Evolutionary conservation across 1,140 invertebrate genomes (phyloP).

Genomic region (Melanaphis sacchari): DNA sequence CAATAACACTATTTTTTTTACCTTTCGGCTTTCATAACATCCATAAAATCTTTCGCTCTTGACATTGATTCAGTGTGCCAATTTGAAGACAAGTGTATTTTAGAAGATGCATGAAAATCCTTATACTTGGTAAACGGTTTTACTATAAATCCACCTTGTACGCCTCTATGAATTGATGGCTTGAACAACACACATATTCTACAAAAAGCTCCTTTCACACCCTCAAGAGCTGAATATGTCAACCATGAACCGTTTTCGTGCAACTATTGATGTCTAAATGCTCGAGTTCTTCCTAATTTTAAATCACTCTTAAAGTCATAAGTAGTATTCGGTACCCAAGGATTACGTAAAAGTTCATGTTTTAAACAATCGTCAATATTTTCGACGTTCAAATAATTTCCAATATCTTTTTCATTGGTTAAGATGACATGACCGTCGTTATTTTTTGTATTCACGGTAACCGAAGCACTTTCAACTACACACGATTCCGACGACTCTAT

Average conservation of each 20-base stretch:
- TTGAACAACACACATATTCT: constrained; percentile 9
- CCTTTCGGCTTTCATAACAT: not conserved
- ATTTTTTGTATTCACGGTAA: not conserved
- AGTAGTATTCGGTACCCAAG: not conserved
- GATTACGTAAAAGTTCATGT: constrained; percentile 29
- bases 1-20: not conserved
- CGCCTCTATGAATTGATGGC: constrained; percentile 14
- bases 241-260: constrained; percentile 43
- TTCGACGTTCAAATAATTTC: not conserved
- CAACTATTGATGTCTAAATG: constrained; percentile 31
- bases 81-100: constrained; percentile 5
- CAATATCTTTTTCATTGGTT: not conserved
- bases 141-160: constrained; percentile 36
- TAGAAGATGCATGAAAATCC: not conserved
- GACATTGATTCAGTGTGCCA: not conserved
- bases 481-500: not conserved
- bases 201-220: constrained; percentile 36
- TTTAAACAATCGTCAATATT: constrained; percentile 22
- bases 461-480: not conserved
- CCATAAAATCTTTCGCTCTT: not conserved
- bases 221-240: constrained; percentile 33
- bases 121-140: constrained; percentile 11
- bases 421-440: not conserved
- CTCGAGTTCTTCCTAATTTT: not conserved
- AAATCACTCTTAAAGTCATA: constrained; percentile 32